A percentile compares a stretch with the other conserved stretches of the same genome.
phyloP scores from a whole-genome alignment of 2,888 invertebrate genomes.

The Strigamia maritima region DNA sequence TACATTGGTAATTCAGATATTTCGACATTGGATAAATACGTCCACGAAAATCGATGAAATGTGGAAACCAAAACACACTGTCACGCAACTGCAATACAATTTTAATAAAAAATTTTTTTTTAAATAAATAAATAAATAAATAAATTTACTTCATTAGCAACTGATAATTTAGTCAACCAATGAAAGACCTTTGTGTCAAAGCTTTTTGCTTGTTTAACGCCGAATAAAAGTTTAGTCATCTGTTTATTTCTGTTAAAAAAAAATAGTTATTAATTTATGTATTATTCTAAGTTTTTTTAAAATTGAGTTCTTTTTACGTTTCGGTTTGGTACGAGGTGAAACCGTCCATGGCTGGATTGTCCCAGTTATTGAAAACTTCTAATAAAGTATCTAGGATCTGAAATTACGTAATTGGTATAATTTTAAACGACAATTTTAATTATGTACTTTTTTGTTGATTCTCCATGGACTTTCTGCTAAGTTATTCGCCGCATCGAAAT shows the following conservation, averaged over 20 bases:
- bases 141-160: conserved; percentile 79
- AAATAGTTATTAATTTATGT: background rate
- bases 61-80: conserved; percentile 88
- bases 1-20: conserved; percentile 90
- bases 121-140: background rate
- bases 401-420: conserved; percentile 35
- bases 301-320: background rate
- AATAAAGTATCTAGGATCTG: conserved; percentile 63
- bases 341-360: background rate
- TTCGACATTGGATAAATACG: conserved; percentile 95
- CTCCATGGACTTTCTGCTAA: conserved; percentile 89
- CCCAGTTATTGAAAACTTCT: conserved; percentile 62
- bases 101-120: conserved; percentile 38
- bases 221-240: background rate
- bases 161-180: conserved; percentile 90
- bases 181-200: conserved; percentile 68
- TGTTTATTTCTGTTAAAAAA: background rate
- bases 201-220: background rate
- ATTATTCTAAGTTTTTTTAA: background rate
- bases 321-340: background rate
- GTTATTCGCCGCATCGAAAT: conserved; percentile 87
- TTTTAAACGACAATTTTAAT: conserved; percentile 38
- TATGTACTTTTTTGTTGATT: conserved; percentile 70
- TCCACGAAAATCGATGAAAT: conserved; percentile 97
- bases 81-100: conserved; percentile 62